These are phyloP conservation scores for Cassiopea andromeda DNA, from an alignment of 30 jellyfish, hydroid and myxozoan species.

Conservation along the genomic window DNA sequence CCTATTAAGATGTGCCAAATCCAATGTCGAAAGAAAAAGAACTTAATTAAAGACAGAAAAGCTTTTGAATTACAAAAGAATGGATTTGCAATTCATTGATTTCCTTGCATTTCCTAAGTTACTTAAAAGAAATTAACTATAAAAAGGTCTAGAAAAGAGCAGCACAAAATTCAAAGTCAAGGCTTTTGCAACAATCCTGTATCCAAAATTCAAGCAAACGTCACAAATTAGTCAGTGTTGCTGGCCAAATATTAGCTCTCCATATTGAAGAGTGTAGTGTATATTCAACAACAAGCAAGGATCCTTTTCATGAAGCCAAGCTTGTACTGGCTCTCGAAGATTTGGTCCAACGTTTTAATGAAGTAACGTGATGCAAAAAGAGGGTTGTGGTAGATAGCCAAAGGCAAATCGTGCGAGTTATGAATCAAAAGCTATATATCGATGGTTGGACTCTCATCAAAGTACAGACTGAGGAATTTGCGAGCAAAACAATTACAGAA, in stretches of 20 bases:
- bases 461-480: not conserved
- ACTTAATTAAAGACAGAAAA: not conserved
- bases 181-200: not conserved
- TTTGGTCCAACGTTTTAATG: not conserved
- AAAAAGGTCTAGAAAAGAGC: not conserved
- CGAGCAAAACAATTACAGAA: constrained; percentile 10
- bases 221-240: no score
- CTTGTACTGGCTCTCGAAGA: no score
- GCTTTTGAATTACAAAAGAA: not conserved
- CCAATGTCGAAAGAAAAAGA: not conserved
- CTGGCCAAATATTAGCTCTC: no score
- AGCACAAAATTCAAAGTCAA: not conserved
- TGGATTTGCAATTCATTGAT: no score
- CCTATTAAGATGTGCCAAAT: not conserved
- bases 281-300: no score
- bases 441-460: constrained; percentile 3
- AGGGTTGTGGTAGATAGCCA: no score
- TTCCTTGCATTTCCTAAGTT: not conserved
- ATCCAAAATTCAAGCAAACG: not conserved
- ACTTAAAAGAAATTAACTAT: not conserved
- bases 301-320: no score
- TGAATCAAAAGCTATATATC: not conserved
- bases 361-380: not conserved
- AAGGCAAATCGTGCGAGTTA: not conserved
- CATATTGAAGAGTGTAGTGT: no score